Evolutionary conservation across 2,888 invertebrate genomes (phyloP), one percentile per base, ranked within the genome.

Genomic region (Cephus pygmeus): DNA sequence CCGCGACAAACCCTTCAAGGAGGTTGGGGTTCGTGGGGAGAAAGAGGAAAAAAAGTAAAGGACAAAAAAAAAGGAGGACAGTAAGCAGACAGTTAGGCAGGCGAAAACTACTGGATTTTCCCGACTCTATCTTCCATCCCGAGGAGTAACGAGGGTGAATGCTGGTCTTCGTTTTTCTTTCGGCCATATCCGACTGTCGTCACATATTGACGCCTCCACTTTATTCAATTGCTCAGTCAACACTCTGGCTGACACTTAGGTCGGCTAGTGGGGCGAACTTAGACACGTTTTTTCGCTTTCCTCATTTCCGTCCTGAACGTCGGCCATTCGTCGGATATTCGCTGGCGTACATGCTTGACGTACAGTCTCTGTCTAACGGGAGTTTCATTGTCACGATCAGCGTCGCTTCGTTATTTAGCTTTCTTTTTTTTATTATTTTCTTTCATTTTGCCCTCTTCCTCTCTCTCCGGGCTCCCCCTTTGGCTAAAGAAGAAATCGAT

Each of bases 211-310:
- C 88, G 88, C 88, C 85, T 88, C 81, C 87, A 85, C 88, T 88
- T 87, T 87, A 87, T 88, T 88, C 87, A 86, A 89, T 88, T 87
- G 89, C 87, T 86, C 87, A 83, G 86, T 86, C 83, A 84, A 87
- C 86, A 82, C 83, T 79, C 81, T 76, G 79, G 78, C 82, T 79
- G 86, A 85, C 85, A 83, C 82, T 84, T 83, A 80, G 77, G 69
- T 40, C 34, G 83, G 78, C 78, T 76, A 56, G 56, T 56, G 76
- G 76, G 79, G 81, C 82, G 77, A 74, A 36, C 73, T 82, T 84
- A 84, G 87, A 89, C 90, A 89, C 85, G 89, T 89, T 90, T 89
- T 90, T 90, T 90, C 90, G 88, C 88, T 90, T 87, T 84, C 83
- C 85, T 88, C 88, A 84, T 88, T 89, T 90, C 88, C 89, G 87